These are phyloP conservation scores for Nannoperca australis DNA, from an alignment of 2,797 vertebrate species.

Conservation along the genomic window DNA sequence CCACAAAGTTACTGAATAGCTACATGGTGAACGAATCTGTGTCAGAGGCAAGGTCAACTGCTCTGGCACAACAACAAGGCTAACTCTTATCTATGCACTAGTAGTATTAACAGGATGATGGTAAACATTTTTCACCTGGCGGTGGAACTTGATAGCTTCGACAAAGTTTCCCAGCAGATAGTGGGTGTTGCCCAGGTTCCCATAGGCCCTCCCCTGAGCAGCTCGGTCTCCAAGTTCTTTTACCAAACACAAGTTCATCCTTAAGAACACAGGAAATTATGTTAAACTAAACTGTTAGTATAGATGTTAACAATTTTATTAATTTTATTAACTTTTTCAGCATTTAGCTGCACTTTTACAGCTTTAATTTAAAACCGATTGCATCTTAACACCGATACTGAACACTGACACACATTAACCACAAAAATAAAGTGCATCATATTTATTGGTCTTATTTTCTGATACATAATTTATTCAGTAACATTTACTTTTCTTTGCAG, in stretches of 20 bases:
- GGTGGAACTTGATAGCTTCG: slow-evolving; percentile 94
- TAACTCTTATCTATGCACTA: background rate
- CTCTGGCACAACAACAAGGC: background rate
- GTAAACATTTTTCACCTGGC: slow-evolving; percentile 88
- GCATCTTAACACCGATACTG: background rate
- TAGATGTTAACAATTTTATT: background rate
- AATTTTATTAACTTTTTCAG: no score
- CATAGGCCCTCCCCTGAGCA: slow-evolving; percentile 94
- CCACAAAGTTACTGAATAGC: background rate
- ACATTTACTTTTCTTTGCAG: background rate
- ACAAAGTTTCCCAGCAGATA: slow-evolving; percentile 95
- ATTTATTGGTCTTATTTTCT: background rate
- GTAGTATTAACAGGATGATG: background rate
- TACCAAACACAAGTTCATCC: slow-evolving; percentile 95
- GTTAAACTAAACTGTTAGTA: background rate
- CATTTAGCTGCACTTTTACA: no score
- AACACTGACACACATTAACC: background rate
- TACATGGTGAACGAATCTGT: background rate
- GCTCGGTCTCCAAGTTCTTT: slow-evolving; percentile 96
- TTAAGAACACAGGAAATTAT: slow-evolving; percentile 56
- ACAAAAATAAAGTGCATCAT: background rate
- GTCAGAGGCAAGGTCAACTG: slow-evolving; percentile 5
- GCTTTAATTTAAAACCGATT: background rate
- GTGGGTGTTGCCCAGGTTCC: slow-evolving; percentile 98
- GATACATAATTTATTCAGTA: background rate